A percentile compares a stretch with the other conserved stretches of the same genome.
Conservation (phyloP, 2,797 vertebrate genomes). For the Lophotriccus pileatus region DNA sequence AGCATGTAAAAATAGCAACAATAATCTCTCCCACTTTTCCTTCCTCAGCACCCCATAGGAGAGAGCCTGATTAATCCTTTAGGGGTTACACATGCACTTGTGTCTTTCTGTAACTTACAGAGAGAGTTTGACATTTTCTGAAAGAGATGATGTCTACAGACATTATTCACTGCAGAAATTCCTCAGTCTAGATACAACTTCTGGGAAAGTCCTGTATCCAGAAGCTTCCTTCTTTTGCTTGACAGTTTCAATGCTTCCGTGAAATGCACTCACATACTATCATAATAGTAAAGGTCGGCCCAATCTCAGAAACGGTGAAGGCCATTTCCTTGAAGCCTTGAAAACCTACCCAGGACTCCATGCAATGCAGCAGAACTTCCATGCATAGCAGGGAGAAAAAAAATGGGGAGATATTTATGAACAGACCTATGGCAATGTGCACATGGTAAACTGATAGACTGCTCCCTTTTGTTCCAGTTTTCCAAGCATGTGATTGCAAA, state of each 20-base stretch:
- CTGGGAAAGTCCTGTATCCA: slow-evolving; percentile 8
- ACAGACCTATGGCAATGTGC: not conserved
- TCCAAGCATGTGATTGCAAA: not conserved
- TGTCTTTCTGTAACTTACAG: not conserved
- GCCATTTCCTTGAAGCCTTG: not conserved
- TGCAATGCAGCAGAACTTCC: not conserved
- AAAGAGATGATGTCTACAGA: not conserved
- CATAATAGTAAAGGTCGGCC: not conserved
- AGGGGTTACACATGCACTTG: slow-evolving; percentile 12
- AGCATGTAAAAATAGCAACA: slow-evolving; percentile 61
- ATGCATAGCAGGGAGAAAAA: not conserved
- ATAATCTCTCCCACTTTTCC: slow-evolving; percentile 49
- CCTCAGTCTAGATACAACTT: not conserved
- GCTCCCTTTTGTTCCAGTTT: not conserved
- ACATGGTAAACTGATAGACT: not conserved
- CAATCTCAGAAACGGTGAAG: not conserved
- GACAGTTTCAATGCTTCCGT: not conserved
- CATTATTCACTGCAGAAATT: not conserved
- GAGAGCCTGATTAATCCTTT: slow-evolving; percentile 15
- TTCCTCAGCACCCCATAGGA: slow-evolving; percentile 28
- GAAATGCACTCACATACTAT: not conserved
- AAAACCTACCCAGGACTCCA: not conserved
- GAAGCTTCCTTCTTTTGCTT: not conserved
- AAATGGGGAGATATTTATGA: not conserved
- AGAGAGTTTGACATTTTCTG: not conserved